phyloP scores from a whole-genome alignment of 2,888 invertebrate species.

The Zelleria hepariella region DNA sequence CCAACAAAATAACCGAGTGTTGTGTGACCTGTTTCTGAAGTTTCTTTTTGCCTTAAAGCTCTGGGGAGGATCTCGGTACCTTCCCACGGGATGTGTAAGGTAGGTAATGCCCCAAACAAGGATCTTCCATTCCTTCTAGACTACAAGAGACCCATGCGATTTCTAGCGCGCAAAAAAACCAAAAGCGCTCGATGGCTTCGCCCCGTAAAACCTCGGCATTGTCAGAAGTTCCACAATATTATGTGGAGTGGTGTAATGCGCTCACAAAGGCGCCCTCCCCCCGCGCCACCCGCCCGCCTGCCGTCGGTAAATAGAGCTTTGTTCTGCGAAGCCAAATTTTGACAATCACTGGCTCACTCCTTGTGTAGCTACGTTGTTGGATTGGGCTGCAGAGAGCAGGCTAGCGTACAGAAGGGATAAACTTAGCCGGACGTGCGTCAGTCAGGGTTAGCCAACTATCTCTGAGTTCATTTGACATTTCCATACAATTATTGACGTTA shows the following conservation, averaged over 20 bases:
- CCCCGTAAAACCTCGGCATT: slow-evolving; percentile 48
- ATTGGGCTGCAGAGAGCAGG: slow-evolving; percentile 37
- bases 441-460: too few species aligned
- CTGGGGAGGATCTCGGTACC: too few species aligned
- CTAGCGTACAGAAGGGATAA: neutral
- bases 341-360: slow-evolving; percentile 70
- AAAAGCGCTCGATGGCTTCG: neutral
- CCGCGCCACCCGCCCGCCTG: neutral
- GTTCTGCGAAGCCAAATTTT: slow-evolving; percentile 73
- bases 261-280: slow-evolving; percentile 60
- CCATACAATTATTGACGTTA: too few species aligned
- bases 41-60: too few species aligned
- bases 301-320: slow-evolving; percentile 69
- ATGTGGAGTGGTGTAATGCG: slow-evolving; percentile 70
- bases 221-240: slow-evolving; percentile 70
- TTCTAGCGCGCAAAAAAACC: neutral
- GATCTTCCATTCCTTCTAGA: too few species aligned
- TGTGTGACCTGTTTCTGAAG: too few species aligned
- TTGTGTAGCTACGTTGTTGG: slow-evolving; percentile 42
- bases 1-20: too few species aligned
- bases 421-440: too few species aligned
- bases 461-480: too few species aligned
- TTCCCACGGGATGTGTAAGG: too few species aligned
- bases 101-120: too few species aligned
- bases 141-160: too few species aligned